Evolutionary conservation across 2,113 vertebrate species (phyloP).

Genomic region (Dipodomys stephensi): DNA sequence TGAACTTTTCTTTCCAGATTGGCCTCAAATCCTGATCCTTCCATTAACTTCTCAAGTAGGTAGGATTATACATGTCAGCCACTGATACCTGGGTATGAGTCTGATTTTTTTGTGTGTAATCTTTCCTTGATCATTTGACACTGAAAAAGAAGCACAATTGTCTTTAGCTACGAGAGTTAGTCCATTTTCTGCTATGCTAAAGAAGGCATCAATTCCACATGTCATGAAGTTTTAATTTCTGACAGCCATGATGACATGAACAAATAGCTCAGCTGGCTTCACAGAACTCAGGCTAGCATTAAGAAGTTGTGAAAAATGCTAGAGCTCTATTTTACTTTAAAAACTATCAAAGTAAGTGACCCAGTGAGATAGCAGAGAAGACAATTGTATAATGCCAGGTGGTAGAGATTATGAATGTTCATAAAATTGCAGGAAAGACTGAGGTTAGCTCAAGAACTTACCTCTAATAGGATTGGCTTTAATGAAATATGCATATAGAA

Average conservation of each 20-base stretch:
- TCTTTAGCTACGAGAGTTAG: neutral
- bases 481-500: accelerated
- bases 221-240: neutral
- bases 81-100: too few relatives aligned
- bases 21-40: too few relatives aligned
- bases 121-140: neutral
- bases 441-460: neutral
- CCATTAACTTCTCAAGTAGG: too few relatives aligned
- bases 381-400: neutral
- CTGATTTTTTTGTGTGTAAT: too few relatives aligned
- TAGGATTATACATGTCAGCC: too few relatives aligned
- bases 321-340: constrained; percentile 10
- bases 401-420: neutral
- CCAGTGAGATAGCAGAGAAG: neutral
- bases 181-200: neutral
- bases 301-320: neutral
- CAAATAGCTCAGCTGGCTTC: too few relatives aligned
- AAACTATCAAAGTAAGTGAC: neutral
- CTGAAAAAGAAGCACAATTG: neutral
- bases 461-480: neutral
- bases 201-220: neutral
- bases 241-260: too few relatives aligned
- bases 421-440: neutral
- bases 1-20: too few relatives aligned
- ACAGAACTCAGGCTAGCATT: neutral